Percentiles rank a stretch among this genome's conserved stretches.
Conservation (phyloP, 1,140 invertebrate genomes). For the Drosophila sucinea region DNA sequence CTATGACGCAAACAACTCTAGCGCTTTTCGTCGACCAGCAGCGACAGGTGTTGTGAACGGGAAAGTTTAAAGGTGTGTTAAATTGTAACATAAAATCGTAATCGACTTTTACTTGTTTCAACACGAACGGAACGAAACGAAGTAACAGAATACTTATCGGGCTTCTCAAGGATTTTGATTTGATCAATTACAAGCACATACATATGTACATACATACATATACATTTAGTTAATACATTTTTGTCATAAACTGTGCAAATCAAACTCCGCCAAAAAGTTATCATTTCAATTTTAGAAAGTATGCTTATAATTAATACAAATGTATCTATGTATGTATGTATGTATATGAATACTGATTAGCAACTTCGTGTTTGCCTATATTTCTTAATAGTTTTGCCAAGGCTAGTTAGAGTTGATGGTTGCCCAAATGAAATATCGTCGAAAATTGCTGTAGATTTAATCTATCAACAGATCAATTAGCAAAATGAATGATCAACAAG, state of each 20-base stretch:
- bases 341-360: not conserved
- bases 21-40: conserved; percentile 13
- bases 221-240: too few species aligned
- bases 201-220: too few species aligned
- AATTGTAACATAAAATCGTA: conserved; percentile 17
- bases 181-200: not conserved
- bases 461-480: conserved; percentile 6
- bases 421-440: not conserved
- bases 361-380: not conserved
- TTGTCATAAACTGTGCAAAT: too few species aligned
- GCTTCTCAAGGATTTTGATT: conserved; percentile 9
- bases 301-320: conserved; percentile 10
- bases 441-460: conserved; percentile 1
- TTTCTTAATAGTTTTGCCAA: not conserved
- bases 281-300: conserved; percentile 3
- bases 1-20: conserved; percentile 16
- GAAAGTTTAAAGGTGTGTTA: conserved; percentile 36
- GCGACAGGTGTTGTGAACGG: conserved; percentile 45
- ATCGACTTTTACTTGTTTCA: conserved; percentile 12
- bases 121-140: not conserved
- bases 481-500: conserved; percentile 11
- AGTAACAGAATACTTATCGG: not conserved
- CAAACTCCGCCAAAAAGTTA: not conserved
- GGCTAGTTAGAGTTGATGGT: not conserved
- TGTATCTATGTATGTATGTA: not conserved